Evolutionary conservation across 2,888 invertebrate species (phyloP).

Genomic region (Agonum fuliginosum): DNA sequence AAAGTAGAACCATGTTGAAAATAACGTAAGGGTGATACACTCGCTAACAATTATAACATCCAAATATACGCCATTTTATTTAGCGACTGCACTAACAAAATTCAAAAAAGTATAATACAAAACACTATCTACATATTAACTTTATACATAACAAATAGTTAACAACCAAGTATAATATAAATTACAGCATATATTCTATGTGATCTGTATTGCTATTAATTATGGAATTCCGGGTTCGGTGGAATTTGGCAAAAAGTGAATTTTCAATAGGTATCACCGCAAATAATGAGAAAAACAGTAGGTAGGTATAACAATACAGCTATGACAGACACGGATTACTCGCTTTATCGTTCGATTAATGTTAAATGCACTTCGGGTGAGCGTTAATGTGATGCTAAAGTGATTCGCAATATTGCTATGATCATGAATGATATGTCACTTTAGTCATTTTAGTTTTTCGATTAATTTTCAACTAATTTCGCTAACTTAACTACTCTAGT

Average conservation of each 20-base stretch:
- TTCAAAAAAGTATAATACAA: slow-evolving; percentile 73
- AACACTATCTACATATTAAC: slow-evolving; percentile 71
- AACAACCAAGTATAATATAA: slow-evolving; percentile 62
- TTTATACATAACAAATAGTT: slow-evolving; percentile 71
- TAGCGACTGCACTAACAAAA: slow-evolving; percentile 72
- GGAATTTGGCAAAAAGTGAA: slow-evolving; percentile 48
- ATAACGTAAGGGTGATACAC: too few species aligned
- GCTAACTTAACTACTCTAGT: slow-evolving; percentile 20
- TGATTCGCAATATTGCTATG: slow-evolving; percentile 17
- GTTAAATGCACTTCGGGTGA: slow-evolving; percentile 59
- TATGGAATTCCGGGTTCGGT: slow-evolving; percentile 48
- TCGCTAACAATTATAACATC: slow-evolving; percentile 69
- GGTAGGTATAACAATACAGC: slow-evolving; percentile 47
- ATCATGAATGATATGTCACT: slow-evolving; percentile 41
- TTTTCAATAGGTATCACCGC: slow-evolving; percentile 22
- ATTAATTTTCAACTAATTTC: slow-evolving; percentile 1
- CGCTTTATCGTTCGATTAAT: slow-evolving; percentile 43
- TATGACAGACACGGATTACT: slow-evolving; percentile 57
- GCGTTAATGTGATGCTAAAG: slow-evolving; percentile 34
- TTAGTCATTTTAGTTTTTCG: slow-evolving; percentile 21
- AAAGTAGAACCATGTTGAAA: too few species aligned
- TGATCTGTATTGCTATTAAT: slow-evolving; percentile 61
- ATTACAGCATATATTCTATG: slow-evolving; percentile 57
- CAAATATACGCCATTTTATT: slow-evolving; percentile 75
- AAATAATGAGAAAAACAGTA: slow-evolving; percentile 40